Conservation (phyloP, 1,140 invertebrate species). For the Meloidogyne floridensis region DNA sequence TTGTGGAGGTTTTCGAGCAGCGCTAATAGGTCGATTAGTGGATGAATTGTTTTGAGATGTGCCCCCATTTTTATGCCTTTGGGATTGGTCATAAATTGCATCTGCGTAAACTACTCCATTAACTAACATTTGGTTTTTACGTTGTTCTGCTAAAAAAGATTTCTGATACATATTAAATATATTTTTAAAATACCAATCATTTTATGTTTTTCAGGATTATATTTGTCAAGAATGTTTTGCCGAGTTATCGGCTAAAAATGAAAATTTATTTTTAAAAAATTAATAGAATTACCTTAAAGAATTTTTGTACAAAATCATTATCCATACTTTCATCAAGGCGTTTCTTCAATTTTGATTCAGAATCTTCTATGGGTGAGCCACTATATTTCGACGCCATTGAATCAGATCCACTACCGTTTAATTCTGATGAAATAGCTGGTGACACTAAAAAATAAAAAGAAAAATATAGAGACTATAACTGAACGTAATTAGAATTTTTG, state of each 20-base stretch:
- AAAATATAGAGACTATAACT: too few species aligned
- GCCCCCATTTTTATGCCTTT: slow-evolving; percentile 19
- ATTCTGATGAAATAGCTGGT: slow-evolving; percentile 14
- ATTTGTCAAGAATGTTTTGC: slow-evolving; percentile 54
- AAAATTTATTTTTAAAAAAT: not conserved
- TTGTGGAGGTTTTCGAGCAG: slow-evolving; percentile 38
- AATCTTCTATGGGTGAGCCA: slow-evolving; percentile 24
- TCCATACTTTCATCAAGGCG: slow-evolving; percentile 71
- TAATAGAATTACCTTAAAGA: slow-evolving; percentile 71
- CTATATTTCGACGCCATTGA: not conserved
- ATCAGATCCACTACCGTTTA: not conserved
- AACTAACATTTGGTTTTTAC: slow-evolving; percentile 22
- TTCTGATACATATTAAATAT: slow-evolving; percentile 13
- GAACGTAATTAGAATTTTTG: too few species aligned
- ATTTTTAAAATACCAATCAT: slow-evolving; percentile 25
- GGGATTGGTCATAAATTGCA: slow-evolving; percentile 48
- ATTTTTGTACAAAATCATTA: slow-evolving; percentile 75
- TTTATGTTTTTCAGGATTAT: slow-evolving; percentile 36
- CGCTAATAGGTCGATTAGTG: slow-evolving; percentile 36
- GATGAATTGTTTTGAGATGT: slow-evolving; percentile 3
- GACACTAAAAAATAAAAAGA: slow-evolving; percentile 5
- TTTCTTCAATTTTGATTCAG: slow-evolving; percentile 66
- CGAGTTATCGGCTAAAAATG: slow-evolving; percentile 63
- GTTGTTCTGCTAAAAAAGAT: slow-evolving; percentile 4
- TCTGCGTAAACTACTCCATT: slow-evolving; percentile 62